A percentile compares a stretch with the other conserved stretches of the same genome.
These are phyloP conservation scores for Toxotes chatareus DNA, from an alignment of 2,113 vertebrate species.

Conservation along the genomic window DNA sequence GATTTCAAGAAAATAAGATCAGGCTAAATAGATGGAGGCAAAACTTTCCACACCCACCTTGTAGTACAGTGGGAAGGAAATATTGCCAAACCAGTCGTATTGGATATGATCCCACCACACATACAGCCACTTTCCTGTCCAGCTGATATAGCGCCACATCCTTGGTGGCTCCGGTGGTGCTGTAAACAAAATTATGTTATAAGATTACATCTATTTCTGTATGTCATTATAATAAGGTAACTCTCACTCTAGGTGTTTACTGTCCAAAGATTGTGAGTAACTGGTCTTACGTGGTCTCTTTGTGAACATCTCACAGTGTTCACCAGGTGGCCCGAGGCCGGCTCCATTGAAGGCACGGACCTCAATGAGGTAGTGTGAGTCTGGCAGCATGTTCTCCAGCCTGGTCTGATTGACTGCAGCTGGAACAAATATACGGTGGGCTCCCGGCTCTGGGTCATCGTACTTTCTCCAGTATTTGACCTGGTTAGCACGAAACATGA, in stretches of 20 bases:
- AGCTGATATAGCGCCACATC: conserved; percentile 89
- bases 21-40: background rate
- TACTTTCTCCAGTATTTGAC: conserved; percentile 95
- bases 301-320: conserved; percentile 89
- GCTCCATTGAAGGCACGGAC: conserved; percentile 95
- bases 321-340: conserved; percentile 92
- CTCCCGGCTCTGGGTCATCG: conserved; percentile 93
- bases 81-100: conserved; percentile 86
- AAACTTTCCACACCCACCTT: conserved; percentile 64
- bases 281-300: conserved; percentile 92
- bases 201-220: background rate
- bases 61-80: conserved; percentile 82
- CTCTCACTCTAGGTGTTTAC: background rate
- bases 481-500: conserved; percentile 73
- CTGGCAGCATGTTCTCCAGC: conserved; percentile 93
- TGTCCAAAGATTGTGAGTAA: background rate
- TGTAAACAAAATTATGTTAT: conserved; percentile 69
- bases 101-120: conserved; percentile 97
- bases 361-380: conserved; percentile 94
- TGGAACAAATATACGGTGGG: conserved; percentile 90
- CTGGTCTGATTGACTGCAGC: conserved; percentile 88
- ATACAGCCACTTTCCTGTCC: conserved; percentile 89
- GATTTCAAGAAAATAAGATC: no score
- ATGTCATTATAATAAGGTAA: no score
- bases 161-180: conserved; percentile 92